phyloP scores from a whole-genome alignment of 2,888 invertebrate species.

The Metellina segmentata region DNA sequence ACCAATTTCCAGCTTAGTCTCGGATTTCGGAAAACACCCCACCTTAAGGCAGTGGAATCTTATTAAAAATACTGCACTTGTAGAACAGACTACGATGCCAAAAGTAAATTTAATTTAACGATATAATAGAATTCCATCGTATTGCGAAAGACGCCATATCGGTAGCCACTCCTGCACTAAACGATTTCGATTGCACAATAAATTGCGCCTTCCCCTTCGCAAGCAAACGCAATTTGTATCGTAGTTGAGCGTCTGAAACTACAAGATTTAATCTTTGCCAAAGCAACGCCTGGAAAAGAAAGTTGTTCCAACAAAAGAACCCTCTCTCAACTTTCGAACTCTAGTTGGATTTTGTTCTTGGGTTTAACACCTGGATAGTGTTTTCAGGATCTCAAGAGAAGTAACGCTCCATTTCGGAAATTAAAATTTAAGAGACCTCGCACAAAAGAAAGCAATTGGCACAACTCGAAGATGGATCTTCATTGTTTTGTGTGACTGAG shows the following conservation, averaged over 20 bases:
- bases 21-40: not conserved
- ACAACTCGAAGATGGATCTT: too few relatives aligned
- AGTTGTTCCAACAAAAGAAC: too few relatives aligned
- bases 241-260: not conserved
- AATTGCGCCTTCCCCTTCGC: not conserved
- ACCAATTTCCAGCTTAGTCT: not conserved
- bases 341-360: not conserved
- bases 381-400: not conserved
- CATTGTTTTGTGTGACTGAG: too few relatives aligned
- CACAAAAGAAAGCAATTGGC: too few relatives aligned
- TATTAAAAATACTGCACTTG: not conserved
- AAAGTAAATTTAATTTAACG: conserved; percentile 22
- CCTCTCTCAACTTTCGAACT: too few relatives aligned
- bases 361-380: not conserved
- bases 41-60: not conserved
- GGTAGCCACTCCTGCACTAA: not conserved
- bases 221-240: conserved; percentile 10
- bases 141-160: not conserved
- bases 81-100: not conserved
- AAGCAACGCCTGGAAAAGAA: not conserved
- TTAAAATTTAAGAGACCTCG: conserved; percentile 13
- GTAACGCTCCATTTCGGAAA: not conserved
- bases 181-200: conserved; percentile 1
- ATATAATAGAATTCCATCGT: conserved; percentile 24
- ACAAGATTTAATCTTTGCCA: not conserved